A percentile compares a stretch with the other conserved stretches of the same genome.
These are phyloP conservation scores for Ornithoptera priamus DNA, from an alignment of 2,888 invertebrate species.

Conservation along the genomic window DNA sequence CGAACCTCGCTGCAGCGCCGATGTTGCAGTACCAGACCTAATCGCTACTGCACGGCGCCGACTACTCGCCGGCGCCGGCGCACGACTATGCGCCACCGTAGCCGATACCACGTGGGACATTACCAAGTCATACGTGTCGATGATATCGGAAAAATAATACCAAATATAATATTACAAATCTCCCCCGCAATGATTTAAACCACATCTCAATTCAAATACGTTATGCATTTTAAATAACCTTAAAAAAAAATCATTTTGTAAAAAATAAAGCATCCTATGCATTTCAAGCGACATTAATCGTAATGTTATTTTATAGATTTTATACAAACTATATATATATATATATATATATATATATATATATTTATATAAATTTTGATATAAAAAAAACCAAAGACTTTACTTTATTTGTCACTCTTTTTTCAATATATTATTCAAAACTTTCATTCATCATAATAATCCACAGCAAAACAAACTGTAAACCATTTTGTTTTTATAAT, in stretches of 20 bases:
- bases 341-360: too few relatives aligned
- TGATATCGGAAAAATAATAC: not conserved
- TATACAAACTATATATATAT: not conserved
- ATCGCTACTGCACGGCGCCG: conserved; percentile 83
- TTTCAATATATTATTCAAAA: not conserved
- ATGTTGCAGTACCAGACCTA: conserved; percentile 99
- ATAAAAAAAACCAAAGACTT: not conserved
- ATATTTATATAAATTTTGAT: not conserved
- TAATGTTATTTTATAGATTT: conserved; percentile 5
- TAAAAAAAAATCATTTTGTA: not conserved
- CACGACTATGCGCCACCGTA: conserved; percentile 73
- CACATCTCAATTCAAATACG: not conserved
- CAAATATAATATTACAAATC: not conserved
- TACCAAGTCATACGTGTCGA: not conserved
- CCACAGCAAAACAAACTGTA: not conserved
- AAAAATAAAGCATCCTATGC: not conserved
- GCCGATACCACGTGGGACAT: conserved; percentile 36
- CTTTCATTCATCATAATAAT: not conserved
- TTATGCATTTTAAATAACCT: not conserved
- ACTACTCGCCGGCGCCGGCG: conserved; percentile 74
- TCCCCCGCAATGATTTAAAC: not conserved
- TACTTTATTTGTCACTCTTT: not conserved
- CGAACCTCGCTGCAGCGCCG: conserved; percentile 96
- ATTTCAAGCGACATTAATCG: not conserved
- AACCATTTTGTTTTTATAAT: not conserved